Base-by-base conservation (phyloP, 2,113 vertebrate genomes). In the Natator depressus region DNA sequence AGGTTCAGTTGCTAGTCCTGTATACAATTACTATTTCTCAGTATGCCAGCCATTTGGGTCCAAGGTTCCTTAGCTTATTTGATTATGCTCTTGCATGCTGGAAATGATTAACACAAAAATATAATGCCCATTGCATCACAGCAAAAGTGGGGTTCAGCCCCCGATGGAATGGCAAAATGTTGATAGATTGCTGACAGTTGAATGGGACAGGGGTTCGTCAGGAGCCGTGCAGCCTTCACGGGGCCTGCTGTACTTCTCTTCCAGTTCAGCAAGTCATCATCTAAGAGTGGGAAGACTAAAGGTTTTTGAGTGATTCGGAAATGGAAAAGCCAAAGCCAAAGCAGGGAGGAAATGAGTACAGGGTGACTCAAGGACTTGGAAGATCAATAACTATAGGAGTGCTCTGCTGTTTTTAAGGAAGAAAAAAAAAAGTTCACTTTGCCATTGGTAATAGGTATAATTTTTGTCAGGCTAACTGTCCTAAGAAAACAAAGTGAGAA, bases 191-290 rank as follows among this genome's bases (percentile, higher is more conserved):
- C 50, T 91, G 42, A 51, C 42, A 50, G 22, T 93, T 89, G 53
- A 38, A 42, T 62, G 65, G 46, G 47, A 84, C 91, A 65, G 62
- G 25, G 46, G 8, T 76, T 22, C 3, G 5, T 76, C 55, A 69
- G 72, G 72, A 27, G 92, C 25, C 54, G 31, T 69, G 24, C 47
- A 20, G 57, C 54, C 4, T 91, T 93, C 47, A 2, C 2, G 22
- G 19, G 51, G 87, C 5, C 91, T 82, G 83, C 80, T 93, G n/a
- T 46, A 54, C 24, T 94, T 94, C 47, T 95, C 81, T 94, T 93
- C 81, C 51, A 0, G 0, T 51, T 82, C 80, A 85, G 76, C 59
- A 38, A 42, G 35, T 47, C 54, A 22, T 69, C 55, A 62, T 50
- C 0, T 1, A 76, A 86, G 87, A 84, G 62, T 69, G 65, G 51